Conservation (phyloP, 2,113 vertebrate genomes). For the Pachycephala philippinensis region DNA sequence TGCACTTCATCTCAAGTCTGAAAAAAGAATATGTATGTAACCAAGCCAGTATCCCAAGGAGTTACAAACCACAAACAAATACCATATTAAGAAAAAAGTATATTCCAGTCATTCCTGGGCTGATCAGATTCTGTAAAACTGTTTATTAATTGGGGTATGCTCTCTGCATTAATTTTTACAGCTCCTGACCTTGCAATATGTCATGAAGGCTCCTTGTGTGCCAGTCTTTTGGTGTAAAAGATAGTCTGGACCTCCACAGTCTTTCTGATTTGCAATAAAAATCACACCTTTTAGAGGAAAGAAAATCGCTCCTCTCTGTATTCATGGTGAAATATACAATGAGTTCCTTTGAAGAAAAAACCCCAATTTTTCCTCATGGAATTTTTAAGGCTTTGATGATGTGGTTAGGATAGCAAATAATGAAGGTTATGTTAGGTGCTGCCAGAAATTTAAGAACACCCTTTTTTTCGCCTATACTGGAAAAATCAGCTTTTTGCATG, state of each 20-base stretch:
- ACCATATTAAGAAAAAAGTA: not conserved
- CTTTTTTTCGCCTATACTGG: not conserved
- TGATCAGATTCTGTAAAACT: not conserved
- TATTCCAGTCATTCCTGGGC: not conserved
- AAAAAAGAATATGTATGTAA: not conserved
- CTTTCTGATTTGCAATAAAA: slow-evolving; percentile 63
- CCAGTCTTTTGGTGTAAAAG: slow-evolving; percentile 3
- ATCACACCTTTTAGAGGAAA: not conserved
- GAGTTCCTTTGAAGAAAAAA: slow-evolving; percentile 34
- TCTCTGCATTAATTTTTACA: slow-evolving; percentile 2
- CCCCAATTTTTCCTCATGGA: not conserved
- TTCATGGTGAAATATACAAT: slow-evolving; percentile 31
- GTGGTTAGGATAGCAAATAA: slow-evolving; percentile 41
- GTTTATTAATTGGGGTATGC: not conserved
- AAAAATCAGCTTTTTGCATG: slow-evolving; percentile 2
- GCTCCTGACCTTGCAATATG: not conserved
- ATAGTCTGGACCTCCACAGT: not conserved
- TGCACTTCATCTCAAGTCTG: not conserved
- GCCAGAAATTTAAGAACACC: slow-evolving; percentile 9
- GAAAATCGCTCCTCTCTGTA: not conserved
- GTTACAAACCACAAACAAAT: not conserved
- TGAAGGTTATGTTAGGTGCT: not conserved
- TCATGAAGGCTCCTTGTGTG: not conserved
- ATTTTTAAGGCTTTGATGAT: slow-evolving; percentile 25
- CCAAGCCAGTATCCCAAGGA: not conserved